Conservation (phyloP, 2,888 invertebrate species). For the Diaphora mendica region DNA sequence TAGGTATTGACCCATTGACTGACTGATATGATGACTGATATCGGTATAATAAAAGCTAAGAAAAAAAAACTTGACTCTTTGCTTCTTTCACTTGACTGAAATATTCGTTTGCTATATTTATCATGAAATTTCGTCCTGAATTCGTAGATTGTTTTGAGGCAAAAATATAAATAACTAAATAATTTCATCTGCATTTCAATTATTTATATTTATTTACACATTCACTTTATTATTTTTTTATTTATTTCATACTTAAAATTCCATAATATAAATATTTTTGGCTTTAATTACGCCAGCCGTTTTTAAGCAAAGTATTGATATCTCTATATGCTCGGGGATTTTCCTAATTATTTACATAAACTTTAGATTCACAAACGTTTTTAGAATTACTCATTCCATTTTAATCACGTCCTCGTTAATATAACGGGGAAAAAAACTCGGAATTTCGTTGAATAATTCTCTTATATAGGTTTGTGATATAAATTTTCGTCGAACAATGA, state of each 20-base stretch:
- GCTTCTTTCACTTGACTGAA: neutral
- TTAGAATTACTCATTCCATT: neutral
- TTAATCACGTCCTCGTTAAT: neutral
- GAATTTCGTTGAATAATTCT: constrained; percentile 8
- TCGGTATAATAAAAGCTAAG: no score
- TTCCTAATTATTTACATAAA: neutral
- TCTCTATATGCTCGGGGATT: neutral
- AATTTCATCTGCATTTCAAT: no score
- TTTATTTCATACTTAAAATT: neutral
- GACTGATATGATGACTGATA: no score
- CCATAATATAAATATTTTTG: neutral
- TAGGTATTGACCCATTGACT: no score
- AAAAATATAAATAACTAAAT: neutral
- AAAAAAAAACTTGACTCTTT: no score
- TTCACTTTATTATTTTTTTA: neutral
- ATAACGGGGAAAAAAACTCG: constrained; percentile 3
- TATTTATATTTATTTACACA: neutral
- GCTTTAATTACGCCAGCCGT: neutral
- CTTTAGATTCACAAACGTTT: neutral
- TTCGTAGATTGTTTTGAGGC: neutral
- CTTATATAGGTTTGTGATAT: constrained; percentile 7
- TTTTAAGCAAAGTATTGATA: neutral
- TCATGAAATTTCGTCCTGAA: neutral
- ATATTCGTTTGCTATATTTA: neutral
- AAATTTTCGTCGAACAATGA: constrained; percentile 21